Evolutionary conservation across 2,113 vertebrate genomes (phyloP).

Genomic region (Mugil cephalus): DNA sequence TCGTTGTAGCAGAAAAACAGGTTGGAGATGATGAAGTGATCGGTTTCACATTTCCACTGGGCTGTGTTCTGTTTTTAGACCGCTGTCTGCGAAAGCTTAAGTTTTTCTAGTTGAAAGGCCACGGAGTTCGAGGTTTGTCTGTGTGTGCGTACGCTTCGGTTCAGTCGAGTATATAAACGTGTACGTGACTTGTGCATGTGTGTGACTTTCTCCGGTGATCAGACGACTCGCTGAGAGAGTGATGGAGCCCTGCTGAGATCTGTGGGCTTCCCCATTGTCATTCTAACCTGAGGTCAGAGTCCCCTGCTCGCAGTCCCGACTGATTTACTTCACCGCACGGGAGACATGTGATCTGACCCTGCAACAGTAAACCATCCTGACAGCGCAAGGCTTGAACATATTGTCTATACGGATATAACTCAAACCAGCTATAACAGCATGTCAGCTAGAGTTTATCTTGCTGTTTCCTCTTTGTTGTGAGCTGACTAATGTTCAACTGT

Average conservation of each 20-base stretch:
- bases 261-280: constrained; percentile 60
- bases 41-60: constrained; percentile 46
- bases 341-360: constrained; percentile 70
- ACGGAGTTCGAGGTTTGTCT: constrained; percentile 6
- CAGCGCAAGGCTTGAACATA: constrained; percentile 40
- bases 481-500: constrained; percentile 60
- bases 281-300: constrained; percentile 64
- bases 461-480: constrained; percentile 61
- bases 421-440: constrained; percentile 43
- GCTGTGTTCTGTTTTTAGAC: constrained; percentile 10
- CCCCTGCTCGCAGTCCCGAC: constrained; percentile 53
- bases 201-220: constrained; percentile 47
- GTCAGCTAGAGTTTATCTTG: constrained; percentile 59
- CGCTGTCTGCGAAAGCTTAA: constrained; percentile 25
- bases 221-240: constrained; percentile 56
- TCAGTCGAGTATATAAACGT: not conserved
- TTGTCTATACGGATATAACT: constrained; percentile 53
- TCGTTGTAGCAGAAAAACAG: constrained; percentile 64
- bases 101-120: constrained; percentile 8
- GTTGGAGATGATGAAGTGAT: constrained; percentile 43
- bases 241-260: constrained; percentile 64
- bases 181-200: constrained; percentile 39
- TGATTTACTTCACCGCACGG: constrained; percentile 66
- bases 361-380: constrained; percentile 68
- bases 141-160: not conserved